Evolutionary conservation across 92 coral and sea anemone genomes (phyloP).

Genomic region (Isaurus tuberculatus): DNA sequence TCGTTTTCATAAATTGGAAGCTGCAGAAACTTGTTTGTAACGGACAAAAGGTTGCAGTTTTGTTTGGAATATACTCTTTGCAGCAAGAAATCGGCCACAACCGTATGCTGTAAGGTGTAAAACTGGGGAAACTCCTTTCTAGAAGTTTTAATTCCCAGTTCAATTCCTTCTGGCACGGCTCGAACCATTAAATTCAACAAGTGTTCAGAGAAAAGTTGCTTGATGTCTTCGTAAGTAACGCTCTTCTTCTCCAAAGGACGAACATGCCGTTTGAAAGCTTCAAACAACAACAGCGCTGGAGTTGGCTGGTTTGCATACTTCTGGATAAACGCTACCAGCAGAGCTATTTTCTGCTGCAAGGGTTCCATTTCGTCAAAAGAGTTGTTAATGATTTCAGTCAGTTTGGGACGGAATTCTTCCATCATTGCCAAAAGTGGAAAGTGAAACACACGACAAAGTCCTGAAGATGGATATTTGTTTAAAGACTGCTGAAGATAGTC

Average conservation of each 20-base stretch:
- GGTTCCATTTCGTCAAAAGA: slow-evolving; percentile 69
- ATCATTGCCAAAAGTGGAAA: slow-evolving; percentile 90
- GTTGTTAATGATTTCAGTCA: slow-evolving; percentile 66
- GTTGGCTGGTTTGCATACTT: slow-evolving; percentile 78
- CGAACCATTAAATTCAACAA: slow-evolving; percentile 85
- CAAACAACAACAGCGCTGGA: slow-evolving; percentile 77
- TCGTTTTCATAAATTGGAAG: slow-evolving; percentile 64
- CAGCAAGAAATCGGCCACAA: slow-evolving; percentile 78
- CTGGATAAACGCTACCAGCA: slow-evolving; percentile 82
- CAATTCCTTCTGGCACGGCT: slow-evolving; percentile 48
- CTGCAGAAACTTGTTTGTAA: slow-evolving; percentile 64
- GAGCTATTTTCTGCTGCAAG: slow-evolving; percentile 74
- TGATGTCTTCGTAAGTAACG: slow-evolving; percentile 78
- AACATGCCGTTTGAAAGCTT: slow-evolving; percentile 69
- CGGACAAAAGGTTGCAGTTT: too few species aligned
- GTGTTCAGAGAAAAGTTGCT: slow-evolving; percentile 70
- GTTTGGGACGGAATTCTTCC: slow-evolving; percentile 68
- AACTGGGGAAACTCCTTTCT: slow-evolving; percentile 53
- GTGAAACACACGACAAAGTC: slow-evolving; percentile 84
- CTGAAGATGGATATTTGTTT: not conserved
- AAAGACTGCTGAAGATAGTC: slow-evolving; percentile 65
- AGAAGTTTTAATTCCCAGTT: not conserved
- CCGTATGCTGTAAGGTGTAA: slow-evolving; percentile 80
- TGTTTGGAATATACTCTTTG: slow-evolving; percentile 42
- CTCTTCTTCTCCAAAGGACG: slow-evolving; percentile 45